Conservation (phyloP, 1,140 invertebrate species). For the Drosophila lacteicornis region DNA sequence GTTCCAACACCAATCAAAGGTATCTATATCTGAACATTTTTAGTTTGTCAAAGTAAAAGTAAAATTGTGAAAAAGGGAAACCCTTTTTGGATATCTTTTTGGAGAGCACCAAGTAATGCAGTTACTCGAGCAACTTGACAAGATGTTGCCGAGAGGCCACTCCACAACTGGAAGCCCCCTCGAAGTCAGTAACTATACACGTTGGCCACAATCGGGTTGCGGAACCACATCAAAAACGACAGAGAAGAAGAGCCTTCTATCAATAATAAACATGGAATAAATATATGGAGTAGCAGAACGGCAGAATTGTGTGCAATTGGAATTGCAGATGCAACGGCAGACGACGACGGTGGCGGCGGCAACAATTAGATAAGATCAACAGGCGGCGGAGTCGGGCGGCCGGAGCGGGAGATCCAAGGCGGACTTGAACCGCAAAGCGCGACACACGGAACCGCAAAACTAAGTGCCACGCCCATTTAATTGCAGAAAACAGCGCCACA, state of each 20-base stretch:
- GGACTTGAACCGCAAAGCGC: conserved; percentile 10
- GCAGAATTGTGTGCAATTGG: conserved; percentile 7
- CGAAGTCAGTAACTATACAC: conserved; percentile 47
- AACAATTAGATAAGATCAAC: conserved; percentile 80
- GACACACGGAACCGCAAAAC: conserved; percentile 64
- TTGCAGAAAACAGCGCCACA: conserved; percentile 77
- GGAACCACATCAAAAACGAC: conserved; percentile 54
- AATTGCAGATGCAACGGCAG: conserved; percentile 37
- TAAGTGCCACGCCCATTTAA: conserved; percentile 80
- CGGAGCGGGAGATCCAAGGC: conserved; percentile 8
- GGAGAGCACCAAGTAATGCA: conserved; percentile 17
- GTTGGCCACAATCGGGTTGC: conserved; percentile 35
- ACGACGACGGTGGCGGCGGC: conserved; percentile 48
- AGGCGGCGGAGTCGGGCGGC: conserved; percentile 17
- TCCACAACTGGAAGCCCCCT: conserved; percentile 15
- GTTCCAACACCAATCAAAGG: background rate
- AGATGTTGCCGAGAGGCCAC: conserved; percentile 3
- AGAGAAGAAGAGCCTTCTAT: conserved; percentile 28
- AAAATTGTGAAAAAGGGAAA: background rate
- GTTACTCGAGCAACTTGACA: conserved; percentile 29
- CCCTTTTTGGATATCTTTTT: conserved; percentile 7
- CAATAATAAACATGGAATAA: conserved; percentile 11
- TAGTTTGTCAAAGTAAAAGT: background rate
- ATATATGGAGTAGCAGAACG: background rate
- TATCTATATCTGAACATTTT: background rate